Evolutionary conservation across 1,140 invertebrate species (phyloP).

Genomic region (Agrilus planipennis): DNA sequence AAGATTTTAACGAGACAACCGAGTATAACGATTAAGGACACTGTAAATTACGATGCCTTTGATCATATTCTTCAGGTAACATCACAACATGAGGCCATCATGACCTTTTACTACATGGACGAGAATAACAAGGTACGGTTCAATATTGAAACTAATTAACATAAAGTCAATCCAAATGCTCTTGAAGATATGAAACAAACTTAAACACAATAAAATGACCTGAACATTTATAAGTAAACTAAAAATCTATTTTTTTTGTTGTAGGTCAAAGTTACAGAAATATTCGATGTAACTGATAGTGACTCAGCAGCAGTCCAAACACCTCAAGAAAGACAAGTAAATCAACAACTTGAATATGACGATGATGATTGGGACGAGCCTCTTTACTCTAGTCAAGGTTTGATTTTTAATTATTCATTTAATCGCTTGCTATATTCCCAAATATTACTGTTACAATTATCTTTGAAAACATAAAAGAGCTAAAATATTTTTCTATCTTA

Average conservation of each 20-base stretch:
- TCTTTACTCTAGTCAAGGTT: too few relatives aligned
- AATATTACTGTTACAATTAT: too few relatives aligned
- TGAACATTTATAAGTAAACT: background rate
- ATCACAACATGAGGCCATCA: conserved; percentile 71
- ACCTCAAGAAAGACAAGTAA: conserved; percentile 34
- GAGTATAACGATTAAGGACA: conserved; percentile 39
- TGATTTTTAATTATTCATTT: too few relatives aligned
- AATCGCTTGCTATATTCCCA: too few relatives aligned
- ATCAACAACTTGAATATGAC: conserved; percentile 38
- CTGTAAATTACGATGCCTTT: conserved; percentile 60
- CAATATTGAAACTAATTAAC: too few relatives aligned
- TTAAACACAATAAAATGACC: too few relatives aligned
- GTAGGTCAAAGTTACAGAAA: conserved; percentile 71
- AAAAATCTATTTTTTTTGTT: conserved; percentile 21
- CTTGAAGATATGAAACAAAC: too few relatives aligned
- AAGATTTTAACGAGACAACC: conserved; percentile 28
- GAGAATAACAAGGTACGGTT: conserved; percentile 58
- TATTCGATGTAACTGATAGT: conserved; percentile 68
- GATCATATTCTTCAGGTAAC: conserved; percentile 78
- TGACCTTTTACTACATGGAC: conserved; percentile 84
- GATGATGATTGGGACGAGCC: conserved; percentile 39
- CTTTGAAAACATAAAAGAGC: too few relatives aligned
- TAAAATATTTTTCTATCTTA: too few relatives aligned
- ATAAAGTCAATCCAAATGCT: too few relatives aligned
- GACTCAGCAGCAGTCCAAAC: conserved; percentile 38